These are phyloP conservation scores for Ursus arctos DNA, from an alignment of 2,113 vertebrate species.

Conservation along the genomic window DNA sequence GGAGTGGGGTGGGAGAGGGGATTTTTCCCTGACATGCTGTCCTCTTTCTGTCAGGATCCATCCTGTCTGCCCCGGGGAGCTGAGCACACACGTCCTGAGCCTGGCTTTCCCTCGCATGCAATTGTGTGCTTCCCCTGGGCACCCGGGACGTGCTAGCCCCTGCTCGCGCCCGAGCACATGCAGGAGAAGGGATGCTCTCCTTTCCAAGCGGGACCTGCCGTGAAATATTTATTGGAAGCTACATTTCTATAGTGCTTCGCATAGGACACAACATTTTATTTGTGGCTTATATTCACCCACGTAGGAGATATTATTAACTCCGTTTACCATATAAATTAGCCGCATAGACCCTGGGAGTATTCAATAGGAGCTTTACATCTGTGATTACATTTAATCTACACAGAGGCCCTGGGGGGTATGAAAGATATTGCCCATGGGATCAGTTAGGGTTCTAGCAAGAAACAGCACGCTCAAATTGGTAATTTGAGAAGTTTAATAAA, in stretches of 20 bases:
- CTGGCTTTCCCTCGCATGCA: constrained; percentile 22
- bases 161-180: background rate
- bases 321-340: background rate
- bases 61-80: constrained; percentile 53
- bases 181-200: background rate
- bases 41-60: constrained; percentile 78
- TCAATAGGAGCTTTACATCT: background rate
- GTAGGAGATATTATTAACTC: background rate
- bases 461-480: background rate
- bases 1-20: background rate
- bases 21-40: background rate
- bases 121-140: constrained; percentile 15
- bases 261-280: background rate
- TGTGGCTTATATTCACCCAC: background rate
- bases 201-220: background rate
- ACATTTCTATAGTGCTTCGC: background rate
- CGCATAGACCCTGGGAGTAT: background rate
- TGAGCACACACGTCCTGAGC: background rate
- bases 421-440: background rate
- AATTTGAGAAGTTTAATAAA: background rate
- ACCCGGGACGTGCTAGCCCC: fast-evolving
- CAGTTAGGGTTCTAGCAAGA: background rate
- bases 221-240: constrained; percentile 51
- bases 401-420: background rate
- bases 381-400: background rate